Evolutionary conservation across 2,113 vertebrate genomes (phyloP), one percentile per base, ranked within the genome.

Genomic region (Festucalex cinctus): DNA sequence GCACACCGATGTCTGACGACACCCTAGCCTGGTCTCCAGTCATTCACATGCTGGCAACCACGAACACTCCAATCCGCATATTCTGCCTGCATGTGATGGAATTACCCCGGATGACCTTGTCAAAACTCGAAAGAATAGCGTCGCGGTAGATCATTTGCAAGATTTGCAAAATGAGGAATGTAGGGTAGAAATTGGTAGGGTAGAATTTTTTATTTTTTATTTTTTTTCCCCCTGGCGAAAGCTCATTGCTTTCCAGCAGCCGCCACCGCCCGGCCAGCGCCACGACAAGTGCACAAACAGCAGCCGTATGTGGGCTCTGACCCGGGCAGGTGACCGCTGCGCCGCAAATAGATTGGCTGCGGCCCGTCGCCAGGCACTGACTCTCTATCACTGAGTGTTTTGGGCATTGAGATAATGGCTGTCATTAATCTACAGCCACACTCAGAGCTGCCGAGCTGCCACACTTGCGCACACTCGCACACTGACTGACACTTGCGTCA

Each of bases 341-440:
- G 76, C 86, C 63, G 68, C 78, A 85, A 88, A 90, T 90, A 86
- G 86, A 91, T 89, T 88, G 83, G 85, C 79, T 56, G 66, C 71
- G 79, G 71, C 80, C 77, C 66, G 77, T 79, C 76, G 82, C 78
- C 77, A 83, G 89, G 86, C 88, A 86, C 76, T 83, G 81, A 83
- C 85, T 85, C 88, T 90, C 87, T 82, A 89, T 91, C 87, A 90
- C 85, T 85, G 84, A 88, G 87, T 86, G 89, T 88, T 90, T 86
- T 87, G 89, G 89, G 89, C 90, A 88, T 86, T 84, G 79, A 75
- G 87, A 82, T 90, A 91, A 90, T 90, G 85, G 86, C 79, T 68
- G 70, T 78, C 88, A 91, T 91, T 91, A 88, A 89, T 91, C 90
- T 88, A 69, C 67, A 77, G 80, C 63, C 77, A 69, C 78, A 81